Conservation (phyloP, 2,113 vertebrate genomes). For the Platichthys stellatus region DNA sequence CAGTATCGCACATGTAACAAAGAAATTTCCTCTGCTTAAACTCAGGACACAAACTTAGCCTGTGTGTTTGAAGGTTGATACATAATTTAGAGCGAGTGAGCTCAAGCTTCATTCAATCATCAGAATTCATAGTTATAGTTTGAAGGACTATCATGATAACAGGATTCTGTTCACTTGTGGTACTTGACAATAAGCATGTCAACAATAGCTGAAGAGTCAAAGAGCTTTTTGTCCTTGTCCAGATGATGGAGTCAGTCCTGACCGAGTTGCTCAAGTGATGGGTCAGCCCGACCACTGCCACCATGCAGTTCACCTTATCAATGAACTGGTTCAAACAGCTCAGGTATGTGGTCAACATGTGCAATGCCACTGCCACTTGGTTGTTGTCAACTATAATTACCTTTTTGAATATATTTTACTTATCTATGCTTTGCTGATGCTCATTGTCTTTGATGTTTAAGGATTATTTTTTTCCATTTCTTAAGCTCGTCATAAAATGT, state of each 20-base stretch:
- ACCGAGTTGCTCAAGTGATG: slow-evolving; percentile 96
- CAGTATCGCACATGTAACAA: neutral
- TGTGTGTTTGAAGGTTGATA: no score
- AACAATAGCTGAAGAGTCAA: neutral
- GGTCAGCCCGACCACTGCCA: slow-evolving; percentile 96
- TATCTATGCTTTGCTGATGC: no score
- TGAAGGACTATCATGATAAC: neutral
- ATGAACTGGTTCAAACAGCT: slow-evolving; percentile 94
- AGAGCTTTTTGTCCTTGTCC: slow-evolving; percentile 33
- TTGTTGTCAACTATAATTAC: no score
- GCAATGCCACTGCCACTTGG: neutral
- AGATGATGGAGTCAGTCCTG: slow-evolving; percentile 96
- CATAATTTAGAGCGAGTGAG: no score
- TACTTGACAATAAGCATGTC: neutral
- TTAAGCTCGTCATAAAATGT: no score
- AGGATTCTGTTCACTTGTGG: neutral
- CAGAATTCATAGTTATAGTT: no score
- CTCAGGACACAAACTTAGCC: no score
- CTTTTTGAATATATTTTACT: no score
- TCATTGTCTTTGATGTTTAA: no score
- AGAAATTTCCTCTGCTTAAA: neutral
- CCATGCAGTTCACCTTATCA: slow-evolving; percentile 95
- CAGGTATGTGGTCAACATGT: slow-evolving; percentile 83
- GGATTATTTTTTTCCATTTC: no score
- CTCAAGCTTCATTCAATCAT: no score